Evolutionary conservation across 2,888 invertebrate species (phyloP).

Genomic region (Xylophagus ater): DNA sequence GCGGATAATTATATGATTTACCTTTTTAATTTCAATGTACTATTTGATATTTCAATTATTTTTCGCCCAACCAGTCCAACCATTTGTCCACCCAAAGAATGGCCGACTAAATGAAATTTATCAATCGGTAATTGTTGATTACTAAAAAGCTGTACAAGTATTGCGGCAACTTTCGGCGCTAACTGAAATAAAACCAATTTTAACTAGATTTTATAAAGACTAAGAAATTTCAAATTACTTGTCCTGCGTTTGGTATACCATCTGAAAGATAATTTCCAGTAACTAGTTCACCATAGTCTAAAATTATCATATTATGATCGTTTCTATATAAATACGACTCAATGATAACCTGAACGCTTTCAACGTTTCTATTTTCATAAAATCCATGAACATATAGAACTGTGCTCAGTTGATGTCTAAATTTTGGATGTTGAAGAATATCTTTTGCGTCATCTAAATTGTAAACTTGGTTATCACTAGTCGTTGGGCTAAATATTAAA

Average conservation of each 20-base stretch:
- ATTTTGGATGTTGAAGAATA: constrained; percentile 26
- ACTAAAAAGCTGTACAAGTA: too few relatives aligned
- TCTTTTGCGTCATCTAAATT: constrained; percentile 26
- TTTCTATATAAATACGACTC: constrained; percentile 16
- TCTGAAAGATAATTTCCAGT: constrained; percentile 16
- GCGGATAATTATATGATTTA: not conserved
- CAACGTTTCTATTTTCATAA: constrained; percentile 41
- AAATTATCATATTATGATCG: constrained; percentile 18
- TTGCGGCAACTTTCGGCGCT: too few relatives aligned
- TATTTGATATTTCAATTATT: not conserved
- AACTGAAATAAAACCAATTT: too few relatives aligned
- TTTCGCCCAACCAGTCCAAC: constrained; percentile 12
- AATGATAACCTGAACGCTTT: constrained; percentile 37
- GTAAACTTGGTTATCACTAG: constrained; percentile 27
- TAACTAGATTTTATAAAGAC: not conserved
- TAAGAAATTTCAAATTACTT: constrained; percentile 5
- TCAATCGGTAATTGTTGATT: too few relatives aligned
- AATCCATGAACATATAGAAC: constrained; percentile 44
- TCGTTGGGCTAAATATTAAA: constrained; percentile 28
- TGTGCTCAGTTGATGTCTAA: constrained; percentile 27
- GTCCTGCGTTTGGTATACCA: constrained; percentile 15
- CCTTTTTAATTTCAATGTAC: not conserved
- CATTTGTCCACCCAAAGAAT: constrained; percentile 13
- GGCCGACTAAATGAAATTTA: constrained; percentile 11
- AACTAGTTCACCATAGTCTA: constrained; percentile 18